Base-by-base conservation (phyloP, 64 coral and sea anemone species). In the Acropora tenuis region DNA sequence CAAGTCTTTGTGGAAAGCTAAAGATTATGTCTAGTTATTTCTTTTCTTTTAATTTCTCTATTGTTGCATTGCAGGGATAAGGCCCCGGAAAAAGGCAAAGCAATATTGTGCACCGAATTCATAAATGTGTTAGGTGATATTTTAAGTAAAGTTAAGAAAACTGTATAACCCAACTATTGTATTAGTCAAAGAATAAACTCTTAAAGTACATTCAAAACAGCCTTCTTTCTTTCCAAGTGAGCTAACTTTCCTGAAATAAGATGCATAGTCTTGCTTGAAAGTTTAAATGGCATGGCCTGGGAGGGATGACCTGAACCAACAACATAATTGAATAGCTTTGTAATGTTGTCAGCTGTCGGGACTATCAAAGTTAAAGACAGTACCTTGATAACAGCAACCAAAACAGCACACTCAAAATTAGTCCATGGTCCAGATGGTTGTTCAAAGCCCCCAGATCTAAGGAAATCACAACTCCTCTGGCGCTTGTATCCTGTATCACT, bases 371-470 rank as follows among this genome's bases (percentile, higher is more conserved):
- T 71, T 71, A 41, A 40, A 6, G 68, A 71, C 68, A 71, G 68
- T 71, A 71, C 68, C 68, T 71, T 71, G 68, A 71, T n/a, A 71
- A 71, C 19, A 40, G 68, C 17, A 40, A 40, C 68, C 68, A 71
- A 71, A 71, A 71, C 19, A 20, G 68, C 68, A 71, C 68, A 71
- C 68, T 71, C 16, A 71, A 71, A 71, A 71, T 71, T 71, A 71
- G 68, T 71, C 68, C 68, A 71, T 20, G 68, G 68, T 4, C 68
- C 68, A 71, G 68, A 71, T 71, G 68, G 8, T 20, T 17, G 68
- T 40, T 20, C 19, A 40, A 71, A 71, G 13, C 68, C 68, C 8
- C 19, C 68, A 71, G 68, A 20, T 71, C 18, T 19, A 71, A 41
- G 68, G 68, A 71, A 71, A 71, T 71, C 68, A 71, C 68, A 71